These are phyloP conservation scores for Elephantulus edwardii DNA, from an alignment of 2,113 vertebrate species.

Conservation along the genomic window DNA sequence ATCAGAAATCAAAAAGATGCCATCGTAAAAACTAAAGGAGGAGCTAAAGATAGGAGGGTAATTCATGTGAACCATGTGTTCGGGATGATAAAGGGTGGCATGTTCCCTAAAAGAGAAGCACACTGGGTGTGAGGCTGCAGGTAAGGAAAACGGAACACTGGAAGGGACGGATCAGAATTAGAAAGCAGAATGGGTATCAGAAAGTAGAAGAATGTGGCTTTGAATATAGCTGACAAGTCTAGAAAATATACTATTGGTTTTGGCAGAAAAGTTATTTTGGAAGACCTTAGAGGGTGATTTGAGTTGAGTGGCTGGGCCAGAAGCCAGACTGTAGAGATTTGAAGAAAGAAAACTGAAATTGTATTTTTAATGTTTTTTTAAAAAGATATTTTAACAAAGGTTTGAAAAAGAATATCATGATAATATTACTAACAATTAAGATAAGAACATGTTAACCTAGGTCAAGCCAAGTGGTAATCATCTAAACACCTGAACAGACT, in stretches of 20 bases:
- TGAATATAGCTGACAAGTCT: slow-evolving; percentile 49
- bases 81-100: not conserved
- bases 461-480: not conserved
- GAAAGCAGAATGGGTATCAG: slow-evolving; percentile 11
- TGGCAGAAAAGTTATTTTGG: slow-evolving; percentile 67
- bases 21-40: not conserved
- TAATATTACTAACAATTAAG: slow-evolving; percentile 15
- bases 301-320: slow-evolving; percentile 62
- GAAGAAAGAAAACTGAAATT: slow-evolving; percentile 53
- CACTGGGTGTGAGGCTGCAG: not conserved
- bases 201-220: slow-evolving; percentile 27
- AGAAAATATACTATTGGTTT: slow-evolving; percentile 59
- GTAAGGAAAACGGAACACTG: not conserved
- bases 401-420: slow-evolving; percentile 38
- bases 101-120: not conserved
- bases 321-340: slow-evolving; percentile 48
- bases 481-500: not conserved
- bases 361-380: slow-evolving; percentile 48
- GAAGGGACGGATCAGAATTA: not conserved
- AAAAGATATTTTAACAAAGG: slow-evolving; percentile 57
- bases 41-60: not conserved
- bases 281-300: slow-evolving; percentile 64
- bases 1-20: not conserved
- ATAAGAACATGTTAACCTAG: slow-evolving; percentile 8
- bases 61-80: not conserved